A percentile compares a stretch with the other conserved stretches of the same genome.
These are phyloP conservation scores for Sebastes nivosus DNA, from an alignment of 2,797 vertebrate species.

Conservation along the genomic window DNA sequence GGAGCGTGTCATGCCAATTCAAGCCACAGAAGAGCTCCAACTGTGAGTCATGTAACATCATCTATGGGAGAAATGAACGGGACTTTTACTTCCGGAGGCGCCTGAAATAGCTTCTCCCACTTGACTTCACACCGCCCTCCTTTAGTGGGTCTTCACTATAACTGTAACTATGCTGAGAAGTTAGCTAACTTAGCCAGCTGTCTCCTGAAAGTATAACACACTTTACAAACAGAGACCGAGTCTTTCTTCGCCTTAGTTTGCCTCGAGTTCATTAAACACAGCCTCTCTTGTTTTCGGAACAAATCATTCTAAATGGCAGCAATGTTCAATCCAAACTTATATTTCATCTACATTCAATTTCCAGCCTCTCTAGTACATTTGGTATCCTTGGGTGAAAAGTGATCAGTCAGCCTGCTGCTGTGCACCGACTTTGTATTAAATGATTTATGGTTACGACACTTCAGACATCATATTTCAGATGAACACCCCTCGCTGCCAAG, in stretches of 20 bases:
- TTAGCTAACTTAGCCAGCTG: background rate
- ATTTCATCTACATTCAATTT: background rate
- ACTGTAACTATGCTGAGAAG: background rate
- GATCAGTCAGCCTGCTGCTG: background rate
- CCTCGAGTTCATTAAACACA: background rate
- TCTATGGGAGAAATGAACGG: background rate
- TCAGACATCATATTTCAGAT: background rate
- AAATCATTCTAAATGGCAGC: background rate
- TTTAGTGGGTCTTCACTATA: background rate
- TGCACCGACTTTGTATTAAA: background rate
- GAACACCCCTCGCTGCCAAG: background rate
- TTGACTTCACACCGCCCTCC: background rate
- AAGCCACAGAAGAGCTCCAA: background rate
- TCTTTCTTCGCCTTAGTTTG: background rate
- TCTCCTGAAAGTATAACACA: background rate
- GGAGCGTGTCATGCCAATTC: background rate
- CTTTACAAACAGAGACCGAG: background rate
- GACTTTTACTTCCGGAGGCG: background rate
- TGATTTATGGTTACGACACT: conserved; percentile 5
- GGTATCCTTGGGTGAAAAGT: background rate
- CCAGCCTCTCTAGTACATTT: background rate
- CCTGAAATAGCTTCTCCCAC: background rate
- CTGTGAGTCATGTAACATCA: background rate
- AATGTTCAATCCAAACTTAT: background rate
- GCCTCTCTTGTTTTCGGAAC: background rate